Base-by-base conservation (phyloP, 2,888 invertebrate species). In the Lepidonotus clava region DNA sequence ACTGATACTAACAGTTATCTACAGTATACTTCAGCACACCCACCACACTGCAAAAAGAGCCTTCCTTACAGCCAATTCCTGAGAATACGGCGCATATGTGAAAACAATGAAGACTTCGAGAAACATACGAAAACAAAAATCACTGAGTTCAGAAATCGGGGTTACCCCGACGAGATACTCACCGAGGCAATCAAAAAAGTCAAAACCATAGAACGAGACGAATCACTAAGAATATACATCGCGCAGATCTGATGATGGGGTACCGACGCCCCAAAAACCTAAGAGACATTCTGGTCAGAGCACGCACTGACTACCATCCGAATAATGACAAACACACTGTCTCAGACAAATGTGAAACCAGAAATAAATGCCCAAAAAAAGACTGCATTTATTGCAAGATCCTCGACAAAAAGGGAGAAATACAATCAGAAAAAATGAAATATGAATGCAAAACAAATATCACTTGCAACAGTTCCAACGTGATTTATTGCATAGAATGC, bases 381-480 rank as follows among this genome's bases (percentile, higher is more conserved):
- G n/a, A n/a, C n/a, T n/a, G n/a, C n/a, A n/a, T n/a, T n/a, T n/a
- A n/a, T n/a, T n/a, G n/a, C n/a, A n/a, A n/a, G n/a, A n/a, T n/a
- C n/a, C n/a, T n/a, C n/a, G n/a, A n/a, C n/a, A n/a, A n/a, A n/a
- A n/a, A n/a, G n/a, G n/a, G n/a, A n/a, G n/a, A n/a, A n/a, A n/a
- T n/a, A n/a, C n/a, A n/a, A n/a, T n/a, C n/a, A n/a, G n/a, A n/a
- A n/a, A n/a, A n/a, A n/a, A n/a, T n/a, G n/a, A n/a, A n/a, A n/a
- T n/a, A n/a, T n/a, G n/a, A n/a, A 56, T 4, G n/a, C 56, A 56
- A 56, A 56, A n/a, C 56, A n/a, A 56, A 56, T n/a, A 56, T 56
- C 8, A 56, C 8, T n/a, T 56, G 56, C 56, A n/a, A n/a, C 56
- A 56, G 56, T 56, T 56, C 56, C 4, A 56, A 56, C n/a, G 5